Percentiles rank a stretch among this genome's conserved stretches.
Evolutionary conservation across 2,888 invertebrate species (phyloP).

Genomic region (Patella depressa): DNA sequence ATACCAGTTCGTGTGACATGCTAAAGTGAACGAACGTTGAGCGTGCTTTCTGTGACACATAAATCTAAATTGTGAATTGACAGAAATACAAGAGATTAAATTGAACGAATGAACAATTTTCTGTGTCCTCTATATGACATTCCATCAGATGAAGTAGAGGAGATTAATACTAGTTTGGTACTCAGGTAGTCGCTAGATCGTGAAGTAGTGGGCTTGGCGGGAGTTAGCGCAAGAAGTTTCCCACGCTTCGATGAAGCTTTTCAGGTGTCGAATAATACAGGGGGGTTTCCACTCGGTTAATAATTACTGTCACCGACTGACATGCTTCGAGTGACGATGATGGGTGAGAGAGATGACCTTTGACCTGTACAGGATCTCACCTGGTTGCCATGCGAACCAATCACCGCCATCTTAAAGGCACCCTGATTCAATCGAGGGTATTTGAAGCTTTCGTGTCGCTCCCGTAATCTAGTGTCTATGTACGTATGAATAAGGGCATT

Average conservation of each 20-base stretch:
- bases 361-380: not conserved
- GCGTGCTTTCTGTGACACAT: no score
- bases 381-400: not conserved
- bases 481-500: no score
- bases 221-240: not conserved
- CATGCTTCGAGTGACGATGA: not conserved
- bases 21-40: no score
- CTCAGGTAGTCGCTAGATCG: not conserved
- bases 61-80: no score
- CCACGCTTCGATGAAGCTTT: not conserved
- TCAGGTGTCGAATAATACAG: not conserved
- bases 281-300: not conserved
- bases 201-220: constrained; percentile 1
- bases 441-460: no score
- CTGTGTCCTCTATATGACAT: not conserved
- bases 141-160: not conserved
- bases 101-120: no score
- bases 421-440: no score
- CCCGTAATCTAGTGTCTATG: no score
- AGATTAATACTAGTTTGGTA: not conserved
- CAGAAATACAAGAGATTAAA: no score
- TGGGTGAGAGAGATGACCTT: not conserved
- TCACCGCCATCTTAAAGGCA: no score
- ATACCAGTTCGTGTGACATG: no score
- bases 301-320: not conserved